phyloP scores from a whole-genome alignment of 2,113 vertebrate genomes.

The Bubo blakistoni region DNA sequence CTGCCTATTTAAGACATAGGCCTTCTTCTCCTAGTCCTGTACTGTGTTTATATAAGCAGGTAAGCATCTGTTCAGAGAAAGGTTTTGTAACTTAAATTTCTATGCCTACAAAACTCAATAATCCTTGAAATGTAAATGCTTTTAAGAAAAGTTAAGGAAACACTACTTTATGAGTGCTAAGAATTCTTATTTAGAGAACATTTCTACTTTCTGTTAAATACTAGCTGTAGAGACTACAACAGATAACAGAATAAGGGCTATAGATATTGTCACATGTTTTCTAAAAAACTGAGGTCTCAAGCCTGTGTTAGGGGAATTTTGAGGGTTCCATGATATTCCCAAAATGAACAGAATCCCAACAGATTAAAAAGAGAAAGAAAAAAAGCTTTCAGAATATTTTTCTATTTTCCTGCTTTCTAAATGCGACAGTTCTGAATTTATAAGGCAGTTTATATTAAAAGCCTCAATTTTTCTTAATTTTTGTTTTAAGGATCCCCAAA shows the following conservation, averaged over 20 bases:
- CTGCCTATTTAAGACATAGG: background rate
- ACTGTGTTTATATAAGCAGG: background rate
- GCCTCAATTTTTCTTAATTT: fast-evolving
- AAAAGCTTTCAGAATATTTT: background rate
- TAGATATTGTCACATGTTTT: background rate
- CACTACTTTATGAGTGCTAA: background rate
- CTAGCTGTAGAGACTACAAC: background rate
- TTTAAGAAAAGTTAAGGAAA: background rate
- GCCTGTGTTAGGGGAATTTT: background rate
- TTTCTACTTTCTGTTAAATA: background rate
- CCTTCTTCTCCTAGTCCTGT: background rate
- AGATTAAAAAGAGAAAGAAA: background rate
- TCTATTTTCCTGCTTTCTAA: background rate
- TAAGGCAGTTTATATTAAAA: background rate
- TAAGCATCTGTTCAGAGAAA: background rate
- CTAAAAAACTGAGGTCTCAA: background rate
- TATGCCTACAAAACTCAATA: background rate
- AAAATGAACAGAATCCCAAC: background rate
- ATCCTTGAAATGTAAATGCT: background rate
- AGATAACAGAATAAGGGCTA: background rate
- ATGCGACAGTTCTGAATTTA: background rate
- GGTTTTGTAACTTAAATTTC: background rate
- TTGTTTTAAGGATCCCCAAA: background rate
- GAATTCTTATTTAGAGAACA: background rate
- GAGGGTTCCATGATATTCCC: background rate